Percentiles rank a stretch among this genome's conserved stretches.
Evolutionary conservation across 2,888 invertebrate genomes (phyloP).

Genomic region (Euplexia lucipara): DNA sequence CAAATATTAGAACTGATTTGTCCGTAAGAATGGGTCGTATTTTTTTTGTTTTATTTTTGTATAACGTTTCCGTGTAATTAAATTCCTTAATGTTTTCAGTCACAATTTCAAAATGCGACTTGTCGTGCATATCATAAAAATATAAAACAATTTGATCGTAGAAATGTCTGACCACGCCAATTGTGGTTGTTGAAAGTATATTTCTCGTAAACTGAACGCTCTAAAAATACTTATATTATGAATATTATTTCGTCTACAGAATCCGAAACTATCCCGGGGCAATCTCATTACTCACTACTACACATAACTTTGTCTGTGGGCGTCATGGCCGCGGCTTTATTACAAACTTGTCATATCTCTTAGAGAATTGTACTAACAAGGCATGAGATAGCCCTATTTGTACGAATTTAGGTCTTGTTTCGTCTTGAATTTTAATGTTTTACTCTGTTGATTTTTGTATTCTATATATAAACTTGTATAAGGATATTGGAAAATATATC

Average conservation of each 20-base stretch:
- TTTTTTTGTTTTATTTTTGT: not conserved
- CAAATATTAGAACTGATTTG: conserved; percentile 22
- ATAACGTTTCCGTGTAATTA: too few relatives aligned
- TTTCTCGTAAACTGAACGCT: not conserved
- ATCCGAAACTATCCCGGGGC: conserved; percentile 3
- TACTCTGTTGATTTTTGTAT: not conserved
- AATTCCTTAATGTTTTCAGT: too few relatives aligned
- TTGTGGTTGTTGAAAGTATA: not conserved
- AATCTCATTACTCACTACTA: conserved; percentile 36
- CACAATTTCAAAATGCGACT: too few relatives aligned
- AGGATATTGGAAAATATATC: too few relatives aligned
- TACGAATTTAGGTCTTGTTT: conserved; percentile 4
- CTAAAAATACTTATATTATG: conserved; percentile 2
- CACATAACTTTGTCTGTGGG: conserved; percentile 38
- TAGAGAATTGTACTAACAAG: conserved; percentile 37
- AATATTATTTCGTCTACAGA: conserved; percentile 12
- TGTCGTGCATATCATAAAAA: too few relatives aligned
- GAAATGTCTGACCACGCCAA: not conserved
- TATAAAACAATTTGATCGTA: not conserved
- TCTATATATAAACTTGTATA: not conserved
- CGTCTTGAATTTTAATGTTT: conserved; percentile 34
- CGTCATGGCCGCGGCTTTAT: conserved; percentile 23
- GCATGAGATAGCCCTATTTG: conserved; percentile 28
- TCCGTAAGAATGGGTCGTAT: conserved; percentile 3
- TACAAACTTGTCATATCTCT: conserved; percentile 37